Percentiles rank a stretch among this genome's conserved stretches.
Conservation (phyloP, 2,888 invertebrate species). For the Tenthredo distinguenda region DNA sequence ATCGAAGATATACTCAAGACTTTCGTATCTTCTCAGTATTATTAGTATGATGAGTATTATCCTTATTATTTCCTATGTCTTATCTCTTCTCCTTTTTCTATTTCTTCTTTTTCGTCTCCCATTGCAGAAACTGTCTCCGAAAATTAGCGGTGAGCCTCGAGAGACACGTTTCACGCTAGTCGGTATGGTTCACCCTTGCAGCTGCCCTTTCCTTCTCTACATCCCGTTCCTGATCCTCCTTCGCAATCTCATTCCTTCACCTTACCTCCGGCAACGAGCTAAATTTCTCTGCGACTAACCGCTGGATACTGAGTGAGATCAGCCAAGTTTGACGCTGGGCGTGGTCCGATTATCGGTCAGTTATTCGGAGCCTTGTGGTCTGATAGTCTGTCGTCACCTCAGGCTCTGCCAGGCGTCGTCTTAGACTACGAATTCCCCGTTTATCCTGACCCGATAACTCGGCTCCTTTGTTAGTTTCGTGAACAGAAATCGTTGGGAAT, state of each 20-base stretch:
- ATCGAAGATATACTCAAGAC: conserved; percentile 21
- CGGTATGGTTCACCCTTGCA: not conserved
- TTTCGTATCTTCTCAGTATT: conserved; percentile 10
- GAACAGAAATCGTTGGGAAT: not conserved
- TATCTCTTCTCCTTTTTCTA: not conserved
- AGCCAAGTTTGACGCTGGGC: conserved; percentile 23
- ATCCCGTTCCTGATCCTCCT: not conserved
- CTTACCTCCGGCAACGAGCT: conserved; percentile 53
- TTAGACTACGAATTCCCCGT: not conserved
- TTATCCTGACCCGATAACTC: not conserved
- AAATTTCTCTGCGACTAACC: conserved; percentile 59
- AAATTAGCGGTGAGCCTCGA: conserved; percentile 21
- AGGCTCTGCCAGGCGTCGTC: not conserved
- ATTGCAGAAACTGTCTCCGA: conserved; percentile 5
- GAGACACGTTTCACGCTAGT: not conserved
- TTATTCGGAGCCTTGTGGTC: conserved; percentile 11
- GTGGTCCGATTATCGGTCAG: conserved; percentile 42
- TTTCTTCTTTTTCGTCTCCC: not conserved
- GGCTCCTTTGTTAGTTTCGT: not conserved
- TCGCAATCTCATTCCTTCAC: not conserved
- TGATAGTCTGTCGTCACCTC: not conserved
- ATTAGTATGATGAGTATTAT: not conserved
- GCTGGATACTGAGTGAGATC: conserved; percentile 52
- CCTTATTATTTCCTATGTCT: not conserved
- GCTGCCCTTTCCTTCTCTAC: not conserved